Percentiles rank a stretch among this genome's conserved stretches.
Evolutionary conservation across 2,797 vertebrate species (phyloP).

Genomic region (Xenopus petersii): DNA sequence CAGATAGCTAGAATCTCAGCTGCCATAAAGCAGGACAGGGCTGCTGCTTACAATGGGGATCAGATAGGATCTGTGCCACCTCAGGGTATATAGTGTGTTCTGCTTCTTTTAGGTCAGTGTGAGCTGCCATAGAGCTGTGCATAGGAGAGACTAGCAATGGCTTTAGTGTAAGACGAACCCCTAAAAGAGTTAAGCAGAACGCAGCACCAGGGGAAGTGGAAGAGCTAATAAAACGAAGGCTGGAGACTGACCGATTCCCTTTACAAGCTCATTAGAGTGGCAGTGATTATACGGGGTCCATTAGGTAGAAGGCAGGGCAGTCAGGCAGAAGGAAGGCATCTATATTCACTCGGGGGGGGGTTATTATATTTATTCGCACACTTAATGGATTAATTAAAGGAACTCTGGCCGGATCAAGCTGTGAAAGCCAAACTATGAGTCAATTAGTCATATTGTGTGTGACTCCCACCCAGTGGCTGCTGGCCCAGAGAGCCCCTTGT

Average conservation of each 20-base stretch:
- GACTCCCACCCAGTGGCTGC: slow-evolving; percentile 27
- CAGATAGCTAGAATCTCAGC: no score
- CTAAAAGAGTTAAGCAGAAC: not conserved
- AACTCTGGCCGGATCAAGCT: slow-evolving; percentile 38
- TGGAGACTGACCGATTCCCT: slow-evolving; percentile 34
- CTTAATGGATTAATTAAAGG: slow-evolving; percentile 48
- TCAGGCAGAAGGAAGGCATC: slow-evolving; percentile 24
- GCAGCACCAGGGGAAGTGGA: slow-evolving; percentile 1
- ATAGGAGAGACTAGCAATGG: no score
- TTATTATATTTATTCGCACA: slow-evolving; percentile 24
- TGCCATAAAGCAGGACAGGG: no score
- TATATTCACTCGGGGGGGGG: slow-evolving; percentile 21
- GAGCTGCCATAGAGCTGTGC: no score
- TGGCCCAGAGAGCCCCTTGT: slow-evolving; percentile 17
- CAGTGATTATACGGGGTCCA: slow-evolving; percentile 37
- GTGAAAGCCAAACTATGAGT: slow-evolving; percentile 32
- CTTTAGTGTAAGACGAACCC: no score
- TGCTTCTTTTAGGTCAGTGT: no score
- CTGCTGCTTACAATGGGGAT: no score
- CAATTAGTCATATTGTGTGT: slow-evolving; percentile 48
- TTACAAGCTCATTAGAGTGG: slow-evolving; percentile 44
- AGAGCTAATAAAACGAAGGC: slow-evolving; percentile 28
- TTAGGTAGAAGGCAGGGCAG: slow-evolving; percentile 27
- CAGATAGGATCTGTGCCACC: no score
- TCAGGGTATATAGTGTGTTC: no score